A percentile compares a stretch with the other conserved stretches of the same genome.
These are phyloP conservation scores for Gryllus bimaculatus DNA, from an alignment of 1,140 invertebrate species.

Conservation along the genomic window DNA sequence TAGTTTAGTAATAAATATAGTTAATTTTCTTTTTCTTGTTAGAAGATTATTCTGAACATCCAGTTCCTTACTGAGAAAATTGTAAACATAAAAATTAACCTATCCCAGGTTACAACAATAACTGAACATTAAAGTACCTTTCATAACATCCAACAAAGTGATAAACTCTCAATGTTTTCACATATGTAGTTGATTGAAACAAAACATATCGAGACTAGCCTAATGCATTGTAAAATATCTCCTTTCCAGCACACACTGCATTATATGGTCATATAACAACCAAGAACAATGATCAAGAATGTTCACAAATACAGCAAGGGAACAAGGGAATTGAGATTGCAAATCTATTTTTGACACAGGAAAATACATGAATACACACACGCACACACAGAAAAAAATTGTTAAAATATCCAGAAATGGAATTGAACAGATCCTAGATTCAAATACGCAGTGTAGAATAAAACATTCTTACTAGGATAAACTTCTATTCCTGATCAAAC, in stretches of 20 bases:
- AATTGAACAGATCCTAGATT: background rate
- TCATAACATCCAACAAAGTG: background rate
- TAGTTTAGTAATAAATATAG: conserved; percentile 6
- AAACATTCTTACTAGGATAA: background rate
- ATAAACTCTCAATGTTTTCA: background rate
- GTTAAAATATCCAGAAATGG: background rate
- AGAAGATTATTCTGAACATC: background rate
- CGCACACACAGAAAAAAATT: background rate
- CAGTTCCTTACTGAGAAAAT: background rate
- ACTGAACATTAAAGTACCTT: conserved; percentile 2
- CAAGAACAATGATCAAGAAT: background rate
- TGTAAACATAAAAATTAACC: background rate
- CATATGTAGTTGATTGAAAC: background rate
- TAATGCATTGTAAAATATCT: conserved; percentile 1
- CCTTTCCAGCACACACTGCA: background rate
- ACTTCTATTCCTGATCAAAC: background rate
- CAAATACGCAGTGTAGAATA: background rate
- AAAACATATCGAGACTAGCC: background rate
- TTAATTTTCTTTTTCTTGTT: background rate
- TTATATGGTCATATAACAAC: background rate
- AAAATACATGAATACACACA: background rate
- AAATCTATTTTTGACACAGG: background rate
- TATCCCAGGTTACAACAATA: background rate
- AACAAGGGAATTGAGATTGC: background rate
- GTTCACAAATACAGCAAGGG: background rate